phyloP scores from a whole-genome alignment of 2,797 vertebrate species.

The Acropternis orthonyx region DNA sequence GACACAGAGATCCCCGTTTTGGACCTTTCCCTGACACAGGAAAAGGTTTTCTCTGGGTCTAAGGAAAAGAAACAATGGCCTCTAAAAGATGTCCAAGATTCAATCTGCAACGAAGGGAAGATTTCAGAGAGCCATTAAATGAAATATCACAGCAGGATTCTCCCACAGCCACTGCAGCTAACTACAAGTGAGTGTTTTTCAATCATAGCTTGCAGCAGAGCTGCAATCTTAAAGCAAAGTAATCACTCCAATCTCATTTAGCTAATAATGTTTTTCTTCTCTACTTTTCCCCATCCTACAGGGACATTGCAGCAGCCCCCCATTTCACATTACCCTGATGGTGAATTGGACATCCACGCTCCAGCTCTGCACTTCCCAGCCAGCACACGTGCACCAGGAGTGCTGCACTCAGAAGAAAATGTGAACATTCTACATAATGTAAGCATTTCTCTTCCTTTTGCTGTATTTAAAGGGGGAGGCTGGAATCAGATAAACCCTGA shows the following conservation, averaged over 20 bases:
- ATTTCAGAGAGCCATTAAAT: not conserved
- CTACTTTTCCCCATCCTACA: not conserved
- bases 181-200: slow-evolving; percentile 3
- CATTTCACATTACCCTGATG: rapidly evolving
- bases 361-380: not conserved
- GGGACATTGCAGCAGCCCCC: not conserved
- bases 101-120: not conserved
- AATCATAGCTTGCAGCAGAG: slow-evolving; percentile 4
- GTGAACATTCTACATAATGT: not conserved
- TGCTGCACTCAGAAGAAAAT: not conserved
- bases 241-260: slow-evolving; percentile 43
- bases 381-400: rapidly evolving
- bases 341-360: not conserved
- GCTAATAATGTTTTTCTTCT: slow-evolving; percentile 37
- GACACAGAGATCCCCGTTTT: not conserved
- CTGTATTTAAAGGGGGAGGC: not conserved
- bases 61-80: not conserved
- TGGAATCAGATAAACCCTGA: not conserved
- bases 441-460: not conserved
- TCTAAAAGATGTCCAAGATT: not conserved
- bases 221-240: slow-evolving; percentile 23
- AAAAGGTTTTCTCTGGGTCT: not conserved
- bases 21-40: not conserved
- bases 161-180: slow-evolving; percentile 24
- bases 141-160: slow-evolving; percentile 41